A percentile compares a stretch with the other conserved stretches of the same genome.
Conservation (phyloP, 2,888 invertebrate species). For the Helleia helle region DNA sequence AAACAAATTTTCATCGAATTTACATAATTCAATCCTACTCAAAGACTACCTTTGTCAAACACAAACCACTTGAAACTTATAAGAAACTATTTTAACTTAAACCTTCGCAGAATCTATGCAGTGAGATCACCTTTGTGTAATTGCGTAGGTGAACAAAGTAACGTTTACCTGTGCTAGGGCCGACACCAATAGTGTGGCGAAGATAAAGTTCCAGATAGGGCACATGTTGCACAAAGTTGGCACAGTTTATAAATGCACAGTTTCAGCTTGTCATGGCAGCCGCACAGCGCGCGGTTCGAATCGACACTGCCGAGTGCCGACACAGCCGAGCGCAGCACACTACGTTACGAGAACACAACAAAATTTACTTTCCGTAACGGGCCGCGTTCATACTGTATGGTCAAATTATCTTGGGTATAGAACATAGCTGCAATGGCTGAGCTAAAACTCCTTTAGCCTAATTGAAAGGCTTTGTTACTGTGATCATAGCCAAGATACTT, state of each 20-base stretch:
- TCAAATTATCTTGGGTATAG: too few species aligned
- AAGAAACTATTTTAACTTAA: too few species aligned
- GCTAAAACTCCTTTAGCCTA: too few species aligned
- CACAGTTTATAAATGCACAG: conserved; percentile 16
- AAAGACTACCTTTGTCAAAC: too few species aligned
- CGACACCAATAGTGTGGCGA: conserved; percentile 39
- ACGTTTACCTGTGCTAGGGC: conserved; percentile 47
- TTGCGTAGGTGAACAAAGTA: conserved; percentile 13
- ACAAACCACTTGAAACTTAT: too few species aligned
- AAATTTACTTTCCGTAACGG: conserved; percentile 64
- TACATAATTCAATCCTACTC: too few species aligned
- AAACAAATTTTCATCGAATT: too few species aligned
- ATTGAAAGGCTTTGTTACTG: too few species aligned
- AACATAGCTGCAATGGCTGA: too few species aligned
- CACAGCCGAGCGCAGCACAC: conserved; percentile 25
- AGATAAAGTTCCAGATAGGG: conserved; percentile 35
- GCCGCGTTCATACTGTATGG: conserved; percentile 49
- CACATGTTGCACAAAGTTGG: conserved; percentile 38
- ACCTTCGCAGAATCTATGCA: conserved; percentile 12
- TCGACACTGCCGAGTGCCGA: conserved; percentile 63
- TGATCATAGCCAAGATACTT: too few species aligned
- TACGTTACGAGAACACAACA: conserved; percentile 39
- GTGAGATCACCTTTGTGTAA: conserved; percentile 24
- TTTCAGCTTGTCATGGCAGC: conserved; percentile 53
- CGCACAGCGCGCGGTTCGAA: conserved; percentile 49